Percentiles rank a stretch among this genome's conserved stretches.
Conservation (phyloP, 2,797 vertebrate species). For the Tolypeutes matacus region DNA sequence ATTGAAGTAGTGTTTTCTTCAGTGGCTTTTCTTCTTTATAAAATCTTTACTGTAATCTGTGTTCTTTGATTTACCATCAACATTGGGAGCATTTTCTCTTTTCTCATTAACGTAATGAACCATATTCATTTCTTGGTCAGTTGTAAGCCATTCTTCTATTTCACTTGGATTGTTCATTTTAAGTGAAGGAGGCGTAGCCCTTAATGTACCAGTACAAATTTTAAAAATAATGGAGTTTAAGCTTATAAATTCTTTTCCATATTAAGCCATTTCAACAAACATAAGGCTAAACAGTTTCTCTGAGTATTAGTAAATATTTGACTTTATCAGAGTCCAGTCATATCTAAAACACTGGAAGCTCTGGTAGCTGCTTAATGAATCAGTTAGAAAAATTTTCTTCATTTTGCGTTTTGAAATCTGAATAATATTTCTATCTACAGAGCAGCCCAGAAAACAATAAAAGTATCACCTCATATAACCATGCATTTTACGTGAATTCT, state of each 20-base stretch:
- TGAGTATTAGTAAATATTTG: conserved; percentile 37
- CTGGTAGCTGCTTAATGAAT: conserved; percentile 40
- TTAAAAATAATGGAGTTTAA: background rate
- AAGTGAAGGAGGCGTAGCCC: conserved; percentile 72
- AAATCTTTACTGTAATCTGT: conserved; percentile 71
- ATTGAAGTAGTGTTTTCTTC: conserved; percentile 18
- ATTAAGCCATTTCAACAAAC: conserved; percentile 32
- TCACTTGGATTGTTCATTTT: conserved; percentile 72
- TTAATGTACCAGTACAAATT: conserved; percentile 50
- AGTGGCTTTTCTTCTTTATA: conserved; percentile 70
- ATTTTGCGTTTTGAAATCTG: conserved; percentile 66
- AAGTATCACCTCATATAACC: conserved; percentile 44
- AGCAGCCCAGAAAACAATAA: conserved; percentile 53
- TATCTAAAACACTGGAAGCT: conserved; percentile 27
- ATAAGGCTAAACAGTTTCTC: background rate
- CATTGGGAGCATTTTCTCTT: conserved; percentile 67
- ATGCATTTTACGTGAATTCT: conserved; percentile 39
- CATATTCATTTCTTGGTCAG: conserved; percentile 71
- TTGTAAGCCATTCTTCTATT: conserved; percentile 73
- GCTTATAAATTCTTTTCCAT: conserved; percentile 36
- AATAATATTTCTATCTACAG: conserved; percentile 44
- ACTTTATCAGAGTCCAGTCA: conserved; percentile 27
- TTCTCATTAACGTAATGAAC: conserved; percentile 73
- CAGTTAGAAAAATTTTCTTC: background rate
- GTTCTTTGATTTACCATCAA: conserved; percentile 70